These are phyloP conservation scores for Phylloscopus whistleri DNA, from an alignment of 2,113 vertebrate genomes.

Conservation along the genomic window DNA sequence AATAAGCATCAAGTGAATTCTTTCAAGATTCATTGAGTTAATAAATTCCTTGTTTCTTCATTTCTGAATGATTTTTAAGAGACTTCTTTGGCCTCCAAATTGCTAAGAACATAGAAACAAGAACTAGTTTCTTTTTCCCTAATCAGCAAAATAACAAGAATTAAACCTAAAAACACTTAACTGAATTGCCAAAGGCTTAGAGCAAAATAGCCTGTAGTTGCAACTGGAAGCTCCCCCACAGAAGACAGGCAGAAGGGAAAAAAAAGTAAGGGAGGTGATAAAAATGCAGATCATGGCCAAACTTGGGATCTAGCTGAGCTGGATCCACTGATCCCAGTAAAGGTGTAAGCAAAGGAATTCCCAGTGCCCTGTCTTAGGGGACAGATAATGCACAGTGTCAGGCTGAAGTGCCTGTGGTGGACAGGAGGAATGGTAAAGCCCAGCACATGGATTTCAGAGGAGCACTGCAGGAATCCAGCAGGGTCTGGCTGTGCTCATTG, in stretches of 20 bases:
- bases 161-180: background rate
- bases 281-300: background rate
- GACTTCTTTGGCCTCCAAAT: background rate
- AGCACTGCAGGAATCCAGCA: background rate
- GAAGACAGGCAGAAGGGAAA: background rate
- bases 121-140: constrained; percentile 8
- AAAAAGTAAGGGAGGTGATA: background rate
- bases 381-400: fast-evolving
- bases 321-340: background rate
- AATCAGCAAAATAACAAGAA: background rate
- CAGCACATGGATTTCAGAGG: background rate
- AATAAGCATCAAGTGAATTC: background rate
- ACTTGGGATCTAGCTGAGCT: background rate
- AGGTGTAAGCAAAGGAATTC: background rate
- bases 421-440: background rate
- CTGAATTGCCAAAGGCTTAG: background rate
- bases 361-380: fast-evolving
- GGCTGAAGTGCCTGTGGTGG: background rate
- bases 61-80: background rate
- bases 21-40: constrained; percentile 8
- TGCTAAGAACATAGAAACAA: background rate
- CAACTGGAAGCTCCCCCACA: background rate
- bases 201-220: background rate
- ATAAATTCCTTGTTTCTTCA: background rate
- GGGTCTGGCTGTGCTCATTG: background rate